phyloP scores from a whole-genome alignment of 2,797 vertebrate species.

The Malurus leucopterus region DNA sequence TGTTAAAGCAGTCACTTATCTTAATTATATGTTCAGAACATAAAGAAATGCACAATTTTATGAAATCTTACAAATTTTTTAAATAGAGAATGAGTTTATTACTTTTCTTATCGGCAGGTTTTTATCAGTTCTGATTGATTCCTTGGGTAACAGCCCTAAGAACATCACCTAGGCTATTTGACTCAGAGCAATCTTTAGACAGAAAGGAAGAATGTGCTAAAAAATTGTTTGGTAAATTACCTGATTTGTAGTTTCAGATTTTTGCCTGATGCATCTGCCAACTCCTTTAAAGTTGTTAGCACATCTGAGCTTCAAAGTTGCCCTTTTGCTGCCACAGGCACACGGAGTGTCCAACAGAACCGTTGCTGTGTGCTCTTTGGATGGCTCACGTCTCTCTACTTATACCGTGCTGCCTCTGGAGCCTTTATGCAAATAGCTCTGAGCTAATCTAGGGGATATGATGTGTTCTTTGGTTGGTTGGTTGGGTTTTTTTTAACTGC shows the following conservation, averaged over 20 bases:
- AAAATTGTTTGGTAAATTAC: conserved; percentile 41
- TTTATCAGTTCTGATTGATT: not conserved
- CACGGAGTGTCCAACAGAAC: not conserved
- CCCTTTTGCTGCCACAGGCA: conserved; percentile 15
- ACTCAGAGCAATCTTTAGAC: not conserved
- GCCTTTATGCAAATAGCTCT: conserved; percentile 56
- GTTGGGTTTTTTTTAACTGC: not conserved
- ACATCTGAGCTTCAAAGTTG: conserved; percentile 13
- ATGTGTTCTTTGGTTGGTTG: not conserved
- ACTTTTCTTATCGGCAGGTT: not conserved
- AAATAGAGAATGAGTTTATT: not conserved
- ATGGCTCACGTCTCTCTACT: conserved; percentile 25
- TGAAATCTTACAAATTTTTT: not conserved
- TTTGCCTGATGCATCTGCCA: conserved; percentile 27
- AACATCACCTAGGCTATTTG: not conserved
- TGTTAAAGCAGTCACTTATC: not conserved
- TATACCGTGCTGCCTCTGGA: conserved; percentile 62
- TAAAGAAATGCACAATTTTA: not conserved
- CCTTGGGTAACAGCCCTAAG: not conserved
- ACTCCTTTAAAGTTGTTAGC: conserved; percentile 31
- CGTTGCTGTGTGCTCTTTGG: conserved; percentile 18
- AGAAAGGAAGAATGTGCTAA: not conserved
- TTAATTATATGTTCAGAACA: not conserved
- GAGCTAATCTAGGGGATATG: conserved; percentile 46
- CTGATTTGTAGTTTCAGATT: conserved; percentile 46